phyloP scores from a whole-genome alignment of 2,113 vertebrate genomes.

The Philantomba maxwellii region DNA sequence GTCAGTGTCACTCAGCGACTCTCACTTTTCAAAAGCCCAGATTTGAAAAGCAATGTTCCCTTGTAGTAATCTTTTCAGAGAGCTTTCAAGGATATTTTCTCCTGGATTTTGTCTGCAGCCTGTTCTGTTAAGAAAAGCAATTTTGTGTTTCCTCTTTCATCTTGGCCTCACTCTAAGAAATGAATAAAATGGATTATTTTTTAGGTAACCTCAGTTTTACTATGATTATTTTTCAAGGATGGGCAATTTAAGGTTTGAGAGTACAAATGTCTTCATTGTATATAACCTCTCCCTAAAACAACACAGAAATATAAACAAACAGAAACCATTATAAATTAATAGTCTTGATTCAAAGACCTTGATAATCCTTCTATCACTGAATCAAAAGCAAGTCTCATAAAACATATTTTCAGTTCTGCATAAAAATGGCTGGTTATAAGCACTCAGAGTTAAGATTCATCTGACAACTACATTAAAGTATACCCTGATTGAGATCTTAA shows the following conservation, averaged over 20 bases:
- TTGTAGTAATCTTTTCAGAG: not conserved
- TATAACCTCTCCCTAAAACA: not conserved
- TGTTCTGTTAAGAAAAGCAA: conserved; percentile 21
- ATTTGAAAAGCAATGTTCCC: not conserved
- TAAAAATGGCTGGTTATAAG: not conserved
- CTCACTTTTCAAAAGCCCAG: not conserved
- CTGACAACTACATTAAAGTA: not conserved
- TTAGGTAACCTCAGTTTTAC: conserved; percentile 21
- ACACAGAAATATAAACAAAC: not conserved
- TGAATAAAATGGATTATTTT: conserved; percentile 30
- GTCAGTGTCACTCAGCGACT: not conserved
- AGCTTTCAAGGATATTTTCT: not conserved
- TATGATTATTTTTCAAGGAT: conserved; percentile 43
- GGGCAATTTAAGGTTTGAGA: conserved; percentile 20
- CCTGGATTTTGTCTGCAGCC: not conserved
- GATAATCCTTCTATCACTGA: not conserved
- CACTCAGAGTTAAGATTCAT: not conserved
- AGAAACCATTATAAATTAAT: not conserved
- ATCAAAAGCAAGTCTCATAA: not conserved
- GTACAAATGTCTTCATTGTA: not conserved
- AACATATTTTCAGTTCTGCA: conserved; percentile 7
- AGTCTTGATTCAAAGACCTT: not conserved
- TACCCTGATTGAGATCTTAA: not conserved
- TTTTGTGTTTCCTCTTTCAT: conserved; percentile 5
- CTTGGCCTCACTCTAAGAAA: not conserved